Base-by-base conservation (phyloP, 1,140 invertebrate genomes). In the Lasaia peninsularis region DNA sequence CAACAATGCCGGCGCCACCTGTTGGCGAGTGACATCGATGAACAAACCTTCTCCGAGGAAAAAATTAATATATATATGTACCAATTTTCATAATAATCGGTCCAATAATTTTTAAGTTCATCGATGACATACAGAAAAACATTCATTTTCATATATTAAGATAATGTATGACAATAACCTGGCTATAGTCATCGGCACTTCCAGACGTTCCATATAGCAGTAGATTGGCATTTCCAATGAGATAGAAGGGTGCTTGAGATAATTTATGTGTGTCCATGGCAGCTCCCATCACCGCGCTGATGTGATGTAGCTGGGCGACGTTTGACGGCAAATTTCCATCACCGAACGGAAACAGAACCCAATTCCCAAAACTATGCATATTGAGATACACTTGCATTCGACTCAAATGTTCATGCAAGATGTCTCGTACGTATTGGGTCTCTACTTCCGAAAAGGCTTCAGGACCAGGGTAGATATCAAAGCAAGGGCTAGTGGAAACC, bases 391-490 rank as follows among this genome's bases (percentile, higher is more conserved):
- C 6, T 33, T 81, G 72, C 3, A 82, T 74, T n/a, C 75, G 63
- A 24, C 69, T 56, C 0, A 68, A n/a, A 37, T 85, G 48, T 18
- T 78, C 69, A 0, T 66, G 64, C 44, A 91, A 64, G 2, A 91
- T 69, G 64, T 89, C 83, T 1, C 81, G 71, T 9, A 91, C 78
- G 33, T 78, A 71, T 33, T 73, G 56, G 0, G 83, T 80, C 80
- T 97, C 96, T 0, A 90, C 84, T 79, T 96, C 95, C 0, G 95
- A 96, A 71, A 95, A 95, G 0, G 94, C 69, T 3, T 73, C 75
- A 0, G 85, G 71, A 0, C 95, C 95, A 24, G 92, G 91, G 73
- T 91, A 96, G 1, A 90, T 92, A 0, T 94, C 91, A 2, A 75
- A 78, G 71, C 95, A 96, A 0, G 93, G 92, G 67, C 92, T 84